These are phyloP conservation scores for Hydrolagus affinis DNA, from an alignment of 2,113 vertebrate species.

Conservation along the genomic window DNA sequence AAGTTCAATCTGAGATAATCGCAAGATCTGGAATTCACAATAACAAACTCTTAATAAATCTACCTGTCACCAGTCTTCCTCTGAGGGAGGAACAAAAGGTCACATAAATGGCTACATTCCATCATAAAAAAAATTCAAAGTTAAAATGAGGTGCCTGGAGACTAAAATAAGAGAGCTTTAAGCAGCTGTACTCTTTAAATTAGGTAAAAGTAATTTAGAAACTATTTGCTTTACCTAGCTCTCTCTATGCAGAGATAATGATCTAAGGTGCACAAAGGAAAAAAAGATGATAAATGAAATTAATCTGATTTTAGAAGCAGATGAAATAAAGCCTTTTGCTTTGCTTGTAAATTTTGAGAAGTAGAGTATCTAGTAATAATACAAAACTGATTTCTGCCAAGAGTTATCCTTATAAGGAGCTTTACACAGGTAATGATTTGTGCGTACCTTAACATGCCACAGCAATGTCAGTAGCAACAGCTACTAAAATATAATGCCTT, in stretches of 20 bases:
- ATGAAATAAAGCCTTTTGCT: background rate
- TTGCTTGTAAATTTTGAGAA: background rate
- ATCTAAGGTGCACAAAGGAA: constrained; percentile 7
- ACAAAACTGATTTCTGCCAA: background rate
- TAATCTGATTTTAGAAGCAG: constrained; percentile 13
- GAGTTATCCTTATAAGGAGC: background rate
- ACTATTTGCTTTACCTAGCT: constrained; percentile 57
- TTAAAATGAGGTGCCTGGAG: constrained; percentile 49
- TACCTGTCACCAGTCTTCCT: constrained; percentile 95
- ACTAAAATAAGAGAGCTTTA: constrained; percentile 50
- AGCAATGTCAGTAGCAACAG: background rate
- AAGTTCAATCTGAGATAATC: constrained; percentile 94
- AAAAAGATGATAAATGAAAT: constrained; percentile 23
- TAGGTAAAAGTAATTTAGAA: constrained; percentile 34
- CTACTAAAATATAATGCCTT: constrained; percentile 55
- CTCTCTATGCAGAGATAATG: constrained; percentile 1
- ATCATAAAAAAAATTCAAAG: constrained; percentile 49
- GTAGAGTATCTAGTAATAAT: background rate
- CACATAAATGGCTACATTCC: constrained; percentile 78
- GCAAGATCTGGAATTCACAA: constrained; percentile 94
- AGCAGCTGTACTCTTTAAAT: constrained; percentile 30
- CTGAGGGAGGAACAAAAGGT: constrained; percentile 75
- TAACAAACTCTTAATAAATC: constrained; percentile 98
- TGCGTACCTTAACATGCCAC: background rate
- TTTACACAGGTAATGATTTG: constrained; percentile 15